These are phyloP conservation scores for Dryoscopus gambensis DNA, from an alignment of 2,113 vertebrate species.

Conservation along the genomic window DNA sequence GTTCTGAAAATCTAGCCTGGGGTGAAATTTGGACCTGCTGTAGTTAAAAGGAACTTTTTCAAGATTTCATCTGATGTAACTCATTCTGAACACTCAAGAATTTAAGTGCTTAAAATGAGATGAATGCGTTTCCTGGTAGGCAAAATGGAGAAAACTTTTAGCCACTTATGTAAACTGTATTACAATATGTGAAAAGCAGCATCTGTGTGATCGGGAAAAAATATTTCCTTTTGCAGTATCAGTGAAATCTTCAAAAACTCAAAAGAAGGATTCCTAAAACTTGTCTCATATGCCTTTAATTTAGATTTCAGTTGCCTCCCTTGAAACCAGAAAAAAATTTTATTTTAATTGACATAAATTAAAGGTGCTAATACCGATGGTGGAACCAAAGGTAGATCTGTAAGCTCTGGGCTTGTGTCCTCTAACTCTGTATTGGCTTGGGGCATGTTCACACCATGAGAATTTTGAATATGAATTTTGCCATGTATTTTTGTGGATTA, in stretches of 20 bases:
- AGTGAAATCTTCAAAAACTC: not conserved
- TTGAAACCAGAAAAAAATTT: not conserved
- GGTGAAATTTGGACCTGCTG: not conserved
- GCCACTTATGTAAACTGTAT: not conserved
- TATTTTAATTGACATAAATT: not conserved
- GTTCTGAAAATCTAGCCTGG: not conserved
- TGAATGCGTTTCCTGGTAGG: not conserved
- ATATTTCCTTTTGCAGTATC: not conserved
- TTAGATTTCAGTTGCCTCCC: not conserved
- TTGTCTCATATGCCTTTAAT: not conserved
- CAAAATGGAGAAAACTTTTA: not conserved
- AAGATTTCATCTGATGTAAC: not conserved
- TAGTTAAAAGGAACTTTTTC: not conserved
- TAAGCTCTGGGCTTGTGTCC: not conserved
- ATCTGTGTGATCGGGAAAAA: not conserved
- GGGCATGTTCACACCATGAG: not conserved
- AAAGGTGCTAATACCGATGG: not conserved
- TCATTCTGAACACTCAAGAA: not conserved
- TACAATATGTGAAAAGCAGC: not conserved
- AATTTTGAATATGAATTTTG: not conserved
- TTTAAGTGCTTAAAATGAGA: slow-evolving; percentile 7
- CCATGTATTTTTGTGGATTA: not conserved
- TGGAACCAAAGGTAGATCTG: not conserved
- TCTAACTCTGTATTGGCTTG: not conserved
- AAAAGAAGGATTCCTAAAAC: not conserved